phyloP scores from a whole-genome alignment of 2,888 invertebrate genomes.

The Phengaris alcon region DNA sequence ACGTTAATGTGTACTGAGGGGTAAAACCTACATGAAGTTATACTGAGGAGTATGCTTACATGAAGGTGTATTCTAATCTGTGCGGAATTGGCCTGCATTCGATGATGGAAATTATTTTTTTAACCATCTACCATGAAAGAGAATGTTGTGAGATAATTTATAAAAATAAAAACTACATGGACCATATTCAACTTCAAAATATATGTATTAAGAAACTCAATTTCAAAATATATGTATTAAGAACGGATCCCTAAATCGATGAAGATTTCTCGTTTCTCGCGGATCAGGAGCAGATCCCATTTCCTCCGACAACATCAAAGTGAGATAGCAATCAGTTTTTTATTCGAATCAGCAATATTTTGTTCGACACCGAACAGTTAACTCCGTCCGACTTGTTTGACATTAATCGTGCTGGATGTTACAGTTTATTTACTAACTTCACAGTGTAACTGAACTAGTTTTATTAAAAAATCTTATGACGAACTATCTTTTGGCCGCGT shows the following conservation, averaged over 20 bases:
- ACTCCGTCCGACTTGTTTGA: conserved; percentile 42
- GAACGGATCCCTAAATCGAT: conserved; percentile 62
- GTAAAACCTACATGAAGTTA: too few relatives aligned
- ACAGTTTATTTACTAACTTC: conserved; percentile 8
- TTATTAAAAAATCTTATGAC: background rate
- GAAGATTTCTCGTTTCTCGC: conserved; percentile 72
- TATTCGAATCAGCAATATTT: conserved; percentile 76
- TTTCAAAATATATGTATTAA: background rate
- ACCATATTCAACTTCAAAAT: too few relatives aligned
- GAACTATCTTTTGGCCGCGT: too few relatives aligned
- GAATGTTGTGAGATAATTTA: too few relatives aligned
- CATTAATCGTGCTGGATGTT: conserved; percentile 39
- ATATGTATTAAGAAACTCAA: background rate
- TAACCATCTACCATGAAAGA: too few relatives aligned
- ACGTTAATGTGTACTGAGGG: too few relatives aligned
- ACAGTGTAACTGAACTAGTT: background rate
- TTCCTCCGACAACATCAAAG: conserved; percentile 79
- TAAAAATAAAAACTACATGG: too few relatives aligned
- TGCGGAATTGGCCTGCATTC: too few relatives aligned
- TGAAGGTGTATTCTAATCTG: too few relatives aligned
- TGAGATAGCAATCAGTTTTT: conserved; percentile 76
- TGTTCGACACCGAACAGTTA: conserved; percentile 65
- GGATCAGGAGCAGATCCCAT: conserved; percentile 77
- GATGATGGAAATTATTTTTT: too few relatives aligned
- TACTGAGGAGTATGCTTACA: too few relatives aligned